These are phyloP conservation scores for Microctenopoma steveboyesi DNA, from an alignment of 2,797 vertebrate species.

Conservation along the genomic window DNA sequence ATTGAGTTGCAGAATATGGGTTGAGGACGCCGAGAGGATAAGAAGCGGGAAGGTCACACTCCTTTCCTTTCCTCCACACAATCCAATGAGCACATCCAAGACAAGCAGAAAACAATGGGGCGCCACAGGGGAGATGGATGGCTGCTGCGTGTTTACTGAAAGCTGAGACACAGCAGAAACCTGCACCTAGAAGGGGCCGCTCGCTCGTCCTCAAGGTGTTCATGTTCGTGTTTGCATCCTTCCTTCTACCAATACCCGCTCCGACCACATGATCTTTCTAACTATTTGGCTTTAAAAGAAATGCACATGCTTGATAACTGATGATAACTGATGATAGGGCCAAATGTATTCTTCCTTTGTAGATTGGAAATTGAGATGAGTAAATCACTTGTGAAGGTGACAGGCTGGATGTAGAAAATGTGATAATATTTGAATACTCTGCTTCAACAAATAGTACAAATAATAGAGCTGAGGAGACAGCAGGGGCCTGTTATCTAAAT, in stretches of 20 bases:
- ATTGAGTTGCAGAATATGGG: constrained; percentile 69
- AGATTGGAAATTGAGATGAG: constrained; percentile 17
- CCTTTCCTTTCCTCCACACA: constrained; percentile 67
- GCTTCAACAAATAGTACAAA: constrained; percentile 37
- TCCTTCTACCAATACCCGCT: constrained; percentile 32
- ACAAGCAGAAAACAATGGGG: constrained; percentile 61
- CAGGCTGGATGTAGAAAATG: constrained; percentile 46
- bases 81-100: constrained; percentile 64
- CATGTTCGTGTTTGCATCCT: constrained; percentile 47
- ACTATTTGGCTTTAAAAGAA: constrained; percentile 26
- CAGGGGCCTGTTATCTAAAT: constrained; percentile 57
- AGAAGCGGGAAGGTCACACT: constrained; percentile 71
- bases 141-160: constrained; percentile 69
- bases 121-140: constrained; percentile 72
- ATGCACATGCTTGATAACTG: neutral
- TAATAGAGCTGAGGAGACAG: constrained; percentile 52
- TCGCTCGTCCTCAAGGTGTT: constrained; percentile 52
- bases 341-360: constrained; percentile 14
- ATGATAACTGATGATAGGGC: constrained; percentile 19
- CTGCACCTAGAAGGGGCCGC: constrained; percentile 44
- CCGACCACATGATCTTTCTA: constrained; percentile 32
- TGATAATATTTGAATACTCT: constrained; percentile 38
- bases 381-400: constrained; percentile 22
- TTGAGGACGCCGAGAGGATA: constrained; percentile 58
- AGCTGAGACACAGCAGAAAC: constrained; percentile 63